Percentiles rank a stretch among this genome's conserved stretches.
Evolutionary conservation across 2,888 invertebrate genomes (phyloP).

Genomic region (Apamea sordens): DNA sequence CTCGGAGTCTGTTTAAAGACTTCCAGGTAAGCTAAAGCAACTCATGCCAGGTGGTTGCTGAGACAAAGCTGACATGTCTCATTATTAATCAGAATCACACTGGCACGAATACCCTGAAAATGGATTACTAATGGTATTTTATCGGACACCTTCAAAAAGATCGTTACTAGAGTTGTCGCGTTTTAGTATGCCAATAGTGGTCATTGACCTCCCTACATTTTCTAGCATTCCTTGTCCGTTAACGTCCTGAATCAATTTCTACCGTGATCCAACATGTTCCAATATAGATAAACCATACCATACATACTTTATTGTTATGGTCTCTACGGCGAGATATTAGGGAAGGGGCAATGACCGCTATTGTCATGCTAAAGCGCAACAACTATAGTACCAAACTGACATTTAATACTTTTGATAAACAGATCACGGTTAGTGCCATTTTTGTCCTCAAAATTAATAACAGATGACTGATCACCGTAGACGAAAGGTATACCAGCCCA

Average conservation of each 20-base stretch:
- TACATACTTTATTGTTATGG: not conserved
- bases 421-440: not conserved
- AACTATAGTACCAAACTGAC: not conserved
- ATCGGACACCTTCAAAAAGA: not conserved
- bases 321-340: not conserved
- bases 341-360: not conserved
- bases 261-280: not conserved
- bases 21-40: too few species aligned
- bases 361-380: too few species aligned
- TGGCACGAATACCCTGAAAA: too few species aligned
- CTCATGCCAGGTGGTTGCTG: not conserved
- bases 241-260: not conserved
- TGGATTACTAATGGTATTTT: too few species aligned
- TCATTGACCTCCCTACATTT: too few species aligned
- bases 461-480: conserved; percentile 6
- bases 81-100: not conserved
- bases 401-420: not conserved
- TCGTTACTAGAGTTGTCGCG: not conserved
- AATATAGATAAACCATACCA: too few species aligned
- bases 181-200: not conserved
- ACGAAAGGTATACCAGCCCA: not conserved
- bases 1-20: too few species aligned
- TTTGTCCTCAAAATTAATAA: conserved; percentile 16
- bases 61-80: not conserved
- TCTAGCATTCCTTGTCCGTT: too few species aligned